Base-by-base conservation (phyloP, 2,888 invertebrate species). In the Isoperla grammatica region DNA sequence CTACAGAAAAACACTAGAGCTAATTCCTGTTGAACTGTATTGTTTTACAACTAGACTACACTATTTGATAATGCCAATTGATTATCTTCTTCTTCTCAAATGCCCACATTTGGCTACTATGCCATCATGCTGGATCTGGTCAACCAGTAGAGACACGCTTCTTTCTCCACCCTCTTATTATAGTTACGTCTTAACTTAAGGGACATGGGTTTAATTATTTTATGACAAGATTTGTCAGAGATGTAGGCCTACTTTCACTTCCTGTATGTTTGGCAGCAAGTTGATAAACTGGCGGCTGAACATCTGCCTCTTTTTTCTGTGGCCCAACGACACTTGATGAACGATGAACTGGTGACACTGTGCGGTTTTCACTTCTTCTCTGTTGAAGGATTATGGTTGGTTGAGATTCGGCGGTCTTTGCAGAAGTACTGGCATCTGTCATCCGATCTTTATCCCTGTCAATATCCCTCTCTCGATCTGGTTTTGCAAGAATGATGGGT, bases 381-480 rank as follows among this genome's bases (percentile, higher is more conserved):
- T 86, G 86, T 17, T 87, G 72, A 66, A 87, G 35, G 17, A 35
- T 80, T 66, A 87, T 84, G 13, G 86, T 86, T 1, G 87, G 87
- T 65, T 80, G 83, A 50, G 74, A 74, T 2, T 56, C 56, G 42
- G 70, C 68, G 46, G 69, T 63, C 75, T 79, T 70, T 60, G 79
- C 79, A 76, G 76, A 42, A 64, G 69, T 8, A 35, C 60, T 5
- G 20, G 40, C 53, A 35, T 64, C 59, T 64, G 61, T 46, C 57
- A 59, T 37, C 63, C 65, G 20, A 43, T 63, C 54, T 57, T 61
- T 54, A 19, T 65, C 63, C 49, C 65, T 60, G 20, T 69, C 68
- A 37, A 76, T 64, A 58, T 35, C 78, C 77, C 67, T 76, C 75
- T 79, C 79, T 20, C 79, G 72, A 57, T 79, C 79, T 9, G 77